Evolutionary conservation across 2,113 vertebrate species (phyloP), one percentile per base, ranked within the genome.

Genomic region (Procavia capensis): DNA sequence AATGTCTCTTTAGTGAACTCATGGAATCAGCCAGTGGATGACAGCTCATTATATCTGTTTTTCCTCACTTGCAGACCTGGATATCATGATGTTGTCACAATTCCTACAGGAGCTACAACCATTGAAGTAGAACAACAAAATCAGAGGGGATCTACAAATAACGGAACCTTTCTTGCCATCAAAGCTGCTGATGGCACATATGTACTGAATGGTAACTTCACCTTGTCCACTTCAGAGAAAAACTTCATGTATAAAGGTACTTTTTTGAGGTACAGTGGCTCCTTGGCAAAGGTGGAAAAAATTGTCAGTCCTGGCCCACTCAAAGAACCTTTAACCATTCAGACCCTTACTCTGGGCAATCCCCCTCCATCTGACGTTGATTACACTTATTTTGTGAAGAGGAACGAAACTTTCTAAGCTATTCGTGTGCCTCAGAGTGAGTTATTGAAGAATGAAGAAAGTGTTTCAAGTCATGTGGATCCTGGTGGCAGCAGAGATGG

Each of bases 81-180:
- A 43, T 99, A 99, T 97, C 99, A 99, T 4, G 99, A 99, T 2
- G 98, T 99, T 0, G 98, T 99, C 85, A 99, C 99, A 27, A 99
- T 99, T 90, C 99, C 99, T 3, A 98, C 99, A 0, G 99, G 99
- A 11, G 99, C 99, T 1, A 99, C 99, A 0, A 99, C 99, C 97
- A 98, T 99, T 0, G 99, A 99, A 72, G 98, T 99, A 88, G 99
- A 99, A 90, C 99, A 99, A 75, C 98, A 99, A 20, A 99, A 99
- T 81, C 98, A 98, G 19, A 98, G 98, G 29, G 99, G 98, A 0
- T 97, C 98, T 3, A 98, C 98, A 63, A 99, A 99, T 0, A 99
- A 99, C 0, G 99, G 99, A 96, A 99, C 99, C 97, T 99, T 99
- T 95, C 97, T 99, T 24, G 99, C 99, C n/a, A 98, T 99, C 96